Evolutionary conservation across 2,113 vertebrate species (phyloP), one percentile per base, ranked within the genome.

Genomic region (Callopanchax toddi): DNA sequence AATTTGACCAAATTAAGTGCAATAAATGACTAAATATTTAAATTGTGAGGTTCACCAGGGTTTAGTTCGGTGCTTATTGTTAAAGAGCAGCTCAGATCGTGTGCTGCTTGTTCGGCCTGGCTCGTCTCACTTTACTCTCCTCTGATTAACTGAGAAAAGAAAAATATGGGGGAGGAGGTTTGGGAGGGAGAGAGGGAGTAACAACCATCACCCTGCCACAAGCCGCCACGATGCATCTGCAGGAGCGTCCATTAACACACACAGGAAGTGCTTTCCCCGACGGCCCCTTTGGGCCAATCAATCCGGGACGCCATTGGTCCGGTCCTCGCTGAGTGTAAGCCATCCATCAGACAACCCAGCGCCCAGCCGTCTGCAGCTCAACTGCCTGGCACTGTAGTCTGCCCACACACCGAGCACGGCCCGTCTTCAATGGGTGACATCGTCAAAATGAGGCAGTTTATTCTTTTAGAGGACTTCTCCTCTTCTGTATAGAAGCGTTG

Each of bases 201-300:
- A 76, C 71, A 83, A 59, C 67, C 43, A 78, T 81, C 74, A 17
- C 74, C 37, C 60, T 78, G 77, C 82, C 79, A 81, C 73, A 72
- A 85, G 83, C 77, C 61, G 55, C 79, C 78, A 77, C 70, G 65
- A 62, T 77, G 84, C 80, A 81, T 83, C 78, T 79, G 64, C 71
- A 74, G 76, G 64, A 87, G 76, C 48, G 65, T 90, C 88, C 89
- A 87, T 91, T 89, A 91, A 89, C 89, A 87, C 80, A 78, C 68
- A 80, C 87, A 90, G 87, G 87, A 90, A 87, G 82, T 82, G 84
- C 87, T 83, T 75, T 78, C 67, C 71, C 76, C 76, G 72, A 85
- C 75, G 20, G 79, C 84, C 86, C 87, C 84, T 82, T 84, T 78
- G 84, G 81, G 83, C 83, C 86, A 90, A 88, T 89, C 86, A 88